Evolutionary conservation across 2,888 invertebrate genomes (phyloP), one percentile per base, ranked within the genome.

Genomic region (Luperina testacea): DNA sequence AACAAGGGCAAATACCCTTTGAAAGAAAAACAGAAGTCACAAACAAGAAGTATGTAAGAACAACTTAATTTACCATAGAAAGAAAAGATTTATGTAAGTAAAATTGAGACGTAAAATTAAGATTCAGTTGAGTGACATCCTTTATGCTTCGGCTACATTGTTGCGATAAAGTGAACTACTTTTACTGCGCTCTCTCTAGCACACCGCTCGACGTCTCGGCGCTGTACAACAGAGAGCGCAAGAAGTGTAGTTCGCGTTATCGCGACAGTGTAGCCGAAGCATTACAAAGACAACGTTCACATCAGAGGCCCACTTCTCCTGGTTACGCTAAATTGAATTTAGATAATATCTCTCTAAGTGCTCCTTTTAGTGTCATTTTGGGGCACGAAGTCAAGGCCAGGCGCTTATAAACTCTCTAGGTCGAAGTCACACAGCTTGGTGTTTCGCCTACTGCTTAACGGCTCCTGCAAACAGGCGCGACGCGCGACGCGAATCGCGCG

Each of bases 281-380:
- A 51, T 38, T 1, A 45, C 38, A 75, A 72, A 86, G 71, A 57
- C 42, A 76, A 77, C 38, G 61, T 53, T 61, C 6, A 59, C 48
- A 72, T 61, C 53, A 53, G 9, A 65, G 42, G 5, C 15, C 38
- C 38, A 27, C 45, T 64, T 71, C 68, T 27, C 32, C 71, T 61
- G 51, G 64, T 77, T 27, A 69, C 65, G 72, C 51, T 67, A 77
- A 82, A 84, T 86, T 75, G 38, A 84, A 82, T 86, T 82, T 72
- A 78, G 67, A 68, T 78, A 82, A 71, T 72, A 64, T 75, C 61
- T 65, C 61, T 65, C 24, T 72, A 83, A 86, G 75, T 65, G 83
- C 74, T 65, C 74, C 64, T 86, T 82, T 78, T 75, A 82, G 57
- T 72, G 42, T 59, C 57, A 63, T 61, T 53, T 61, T 24, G 63